Evolutionary conservation across 2,113 vertebrate genomes (phyloP).

Genomic region (Origma solitaria): DNA sequence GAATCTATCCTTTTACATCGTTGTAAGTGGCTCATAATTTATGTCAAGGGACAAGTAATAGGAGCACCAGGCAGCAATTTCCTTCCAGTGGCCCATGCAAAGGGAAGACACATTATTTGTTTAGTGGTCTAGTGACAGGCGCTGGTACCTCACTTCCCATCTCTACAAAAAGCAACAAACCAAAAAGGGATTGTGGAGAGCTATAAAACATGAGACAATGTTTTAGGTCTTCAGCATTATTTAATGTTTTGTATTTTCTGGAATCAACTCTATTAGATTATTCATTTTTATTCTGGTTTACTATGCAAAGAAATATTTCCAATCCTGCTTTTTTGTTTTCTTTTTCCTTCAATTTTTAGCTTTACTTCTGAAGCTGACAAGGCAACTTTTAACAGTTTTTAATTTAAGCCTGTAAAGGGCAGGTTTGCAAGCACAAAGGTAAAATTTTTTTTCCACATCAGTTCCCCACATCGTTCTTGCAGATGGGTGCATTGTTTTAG

Average conservation of each 20-base stretch:
- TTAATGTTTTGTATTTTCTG: neutral
- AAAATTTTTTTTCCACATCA: neutral
- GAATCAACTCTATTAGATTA: neutral
- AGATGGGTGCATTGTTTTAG: neutral
- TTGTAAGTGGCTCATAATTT: slow-evolving; percentile 26
- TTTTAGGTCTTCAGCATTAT: neutral
- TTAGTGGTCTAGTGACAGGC: neutral
- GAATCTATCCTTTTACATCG: slow-evolving; percentile 7
- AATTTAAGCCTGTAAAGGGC: neutral
- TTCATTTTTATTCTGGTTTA: neutral
- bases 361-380: neutral
- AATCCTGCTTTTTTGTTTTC: neutral
- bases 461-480: fast-evolving
- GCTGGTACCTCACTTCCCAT: neutral
- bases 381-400: neutral
- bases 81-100: neutral
- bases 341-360: neutral
- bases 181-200: neutral
- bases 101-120: slow-evolving; percentile 11
- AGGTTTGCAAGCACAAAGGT: neutral
- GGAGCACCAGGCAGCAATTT: slow-evolving; percentile 6
- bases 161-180: neutral
- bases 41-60: slow-evolving; percentile 14
- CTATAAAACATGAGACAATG: neutral
- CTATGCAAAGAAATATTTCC: neutral